Evolutionary conservation across 2,888 invertebrate species (phyloP), one percentile per base, ranked within the genome.

Genomic region (Trimorus sp.): DNA sequence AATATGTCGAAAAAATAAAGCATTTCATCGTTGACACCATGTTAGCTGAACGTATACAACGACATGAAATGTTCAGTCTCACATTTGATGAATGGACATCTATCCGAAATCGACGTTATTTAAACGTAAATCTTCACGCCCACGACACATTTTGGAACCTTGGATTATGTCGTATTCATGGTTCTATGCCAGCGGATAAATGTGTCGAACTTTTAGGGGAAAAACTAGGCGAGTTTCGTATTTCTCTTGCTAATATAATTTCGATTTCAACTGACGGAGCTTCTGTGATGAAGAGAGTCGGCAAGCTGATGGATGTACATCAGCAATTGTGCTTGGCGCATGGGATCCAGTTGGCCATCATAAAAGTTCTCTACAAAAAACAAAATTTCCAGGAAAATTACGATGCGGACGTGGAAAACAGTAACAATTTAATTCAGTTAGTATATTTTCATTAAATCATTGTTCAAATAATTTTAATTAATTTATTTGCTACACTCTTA

Each of bases 311-410:
- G 38, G 11, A 48, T 51, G 7, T 70, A 49, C 73, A 78, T 58
- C 85, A 84, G 48, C 84, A 87, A 84, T 74, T 85, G 40, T 87
- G 87, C 73, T 86, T 71, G 42, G 85, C 84, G 38, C 84, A 86
- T 81, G 84, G 83, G n/a, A 76, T 79, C 68, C 75, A 73, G 51
- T 59, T 82, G 49, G 66, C 66, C 12, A 59, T 75, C 1, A 36
- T 53, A 8, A 37, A 75, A 7, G 53, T 58, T 38, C 16, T 75
- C 7, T 66, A 75, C 42, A 75, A 58, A 62, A 54, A 62, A n/a
- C 15, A 12, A 51, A 51, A 12, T 49, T 7, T 60, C 45, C 15
- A 60, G 11, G 37, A 48, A 49, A 62, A 45, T 26, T 40, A 60
- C 42, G 45, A 42, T 16, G 26, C 60, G 11, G 40, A 48, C 37